Base-by-base conservation (phyloP, 2,113 vertebrate species). In the Lasiurus borealis region DNA sequence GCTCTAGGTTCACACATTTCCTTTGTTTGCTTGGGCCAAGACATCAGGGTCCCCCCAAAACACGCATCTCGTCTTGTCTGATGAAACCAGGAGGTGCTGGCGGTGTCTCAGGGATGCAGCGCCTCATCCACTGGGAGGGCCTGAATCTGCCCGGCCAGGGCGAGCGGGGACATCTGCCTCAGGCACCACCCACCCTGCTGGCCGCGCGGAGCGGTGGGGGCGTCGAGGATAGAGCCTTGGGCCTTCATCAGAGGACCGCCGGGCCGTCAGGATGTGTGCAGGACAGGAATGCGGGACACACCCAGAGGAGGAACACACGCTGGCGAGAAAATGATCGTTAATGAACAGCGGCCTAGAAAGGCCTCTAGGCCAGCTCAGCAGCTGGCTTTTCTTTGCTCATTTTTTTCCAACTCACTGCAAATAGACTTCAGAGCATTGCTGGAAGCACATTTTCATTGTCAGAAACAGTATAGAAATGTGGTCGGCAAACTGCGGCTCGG, bases 161-260 rank as follows among this genome's bases (percentile, higher is more conserved):
- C 85, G 92, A 97, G 93, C 31, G 88, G 88, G 95, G 96, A 97
- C 97, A 97, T 98, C 97, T 98, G 97, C 95, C 96, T 89, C 64
- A 94, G 86, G 94, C 54, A 52, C 86, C 95, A 97, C 83, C 96
- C 85, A 76, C 90, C 96, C 91, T 90, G 64, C 71, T 97, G 97
- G 97, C 97, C 88, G 62, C 93, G 93, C 96, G 94, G 52, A 96
- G 94, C 88, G 54, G 93, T 0, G 0, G 88, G 95, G 97, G 94
- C 59, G 93, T 97, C 95, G 97, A 96, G 98, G 97, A 97, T 81
- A 97, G 91, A 97, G 95, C 85, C 50, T 62, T 97, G 86, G 62
- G 85, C 90, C 92, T 97, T 93, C 75, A 83, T 93, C 57, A 93
- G 95, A 97, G 97, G 97, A 95, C 69, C 52, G 94, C 95, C 88